Conservation (phyloP, 2,888 invertebrate species). For the Tenthredo distinguenda region DNA sequence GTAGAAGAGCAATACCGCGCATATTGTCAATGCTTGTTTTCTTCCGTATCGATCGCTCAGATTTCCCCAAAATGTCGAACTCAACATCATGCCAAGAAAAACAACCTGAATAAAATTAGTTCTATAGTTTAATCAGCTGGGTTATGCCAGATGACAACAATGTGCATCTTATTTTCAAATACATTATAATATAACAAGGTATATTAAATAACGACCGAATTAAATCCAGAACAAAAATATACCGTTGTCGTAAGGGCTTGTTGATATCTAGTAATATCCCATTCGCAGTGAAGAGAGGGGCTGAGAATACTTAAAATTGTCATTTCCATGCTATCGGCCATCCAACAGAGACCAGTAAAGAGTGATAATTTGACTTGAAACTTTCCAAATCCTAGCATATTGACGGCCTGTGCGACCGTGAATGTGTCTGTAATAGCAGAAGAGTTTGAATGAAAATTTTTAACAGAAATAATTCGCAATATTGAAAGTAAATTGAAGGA, state of each 20-base stretch:
- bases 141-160: not conserved
- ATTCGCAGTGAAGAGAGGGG: conserved; percentile 96
- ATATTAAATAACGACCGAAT: not conserved
- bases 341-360: conserved; percentile 94
- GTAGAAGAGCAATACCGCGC: conserved; percentile 93
- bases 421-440: conserved; percentile 85
- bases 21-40: conserved; percentile 94
- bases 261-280: conserved; percentile 94
- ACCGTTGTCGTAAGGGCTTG: conserved; percentile 96
- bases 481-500: not conserved
- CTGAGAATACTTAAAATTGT: conserved; percentile 96
- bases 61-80: conserved; percentile 97
- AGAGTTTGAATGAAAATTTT: too few species aligned
- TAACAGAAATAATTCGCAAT: not conserved
- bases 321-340: conserved; percentile 99
- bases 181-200: not conserved
- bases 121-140: not conserved
- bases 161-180: not conserved
- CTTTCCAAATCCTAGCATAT: conserved; percentile 92
- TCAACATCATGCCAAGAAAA: conserved; percentile 98
- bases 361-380: conserved; percentile 93
- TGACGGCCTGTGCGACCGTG: conserved; percentile 92
- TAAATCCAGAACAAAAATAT: conserved; percentile 48
- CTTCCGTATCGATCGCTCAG: conserved; percentile 96
- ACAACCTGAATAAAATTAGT: conserved; percentile 81